Percentiles rank a stretch among this genome's conserved stretches.
Conservation (phyloP, 2,888 invertebrate species). For the Argyra leucocephala region DNA sequence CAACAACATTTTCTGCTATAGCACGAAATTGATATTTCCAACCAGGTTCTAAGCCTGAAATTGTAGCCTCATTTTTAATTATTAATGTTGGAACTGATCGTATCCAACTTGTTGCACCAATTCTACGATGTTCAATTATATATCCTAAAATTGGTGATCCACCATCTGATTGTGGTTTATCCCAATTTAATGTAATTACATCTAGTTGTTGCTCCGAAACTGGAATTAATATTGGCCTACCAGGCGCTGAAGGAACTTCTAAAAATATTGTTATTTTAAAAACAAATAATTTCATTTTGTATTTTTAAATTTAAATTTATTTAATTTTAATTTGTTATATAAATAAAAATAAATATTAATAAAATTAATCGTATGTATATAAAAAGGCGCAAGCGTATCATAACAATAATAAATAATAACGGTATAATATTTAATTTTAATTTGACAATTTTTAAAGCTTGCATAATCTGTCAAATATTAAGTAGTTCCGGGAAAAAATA, state of each 20-base stretch:
- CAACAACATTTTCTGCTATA: constrained; percentile 83
- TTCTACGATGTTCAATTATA: constrained; percentile 65
- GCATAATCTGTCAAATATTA: too few species aligned
- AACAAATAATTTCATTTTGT: too few species aligned
- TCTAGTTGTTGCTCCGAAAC: constrained; percentile 68
- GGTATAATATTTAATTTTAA: too few species aligned
- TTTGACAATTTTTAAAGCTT: too few species aligned
- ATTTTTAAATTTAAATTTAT: too few species aligned
- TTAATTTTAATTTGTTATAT: too few species aligned
- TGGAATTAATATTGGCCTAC: constrained; percentile 71
- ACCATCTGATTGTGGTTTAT: constrained; percentile 70
- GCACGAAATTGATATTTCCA: constrained; percentile 86
- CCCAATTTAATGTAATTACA: constrained; percentile 73
- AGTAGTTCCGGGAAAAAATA: too few species aligned
- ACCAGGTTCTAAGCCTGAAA: constrained; percentile 75
- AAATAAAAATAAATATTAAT: too few species aligned
- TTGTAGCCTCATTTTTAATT: constrained; percentile 60
- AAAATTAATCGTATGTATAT: too few species aligned
- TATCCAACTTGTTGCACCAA: constrained; percentile 75
- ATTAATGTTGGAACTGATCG: constrained; percentile 67
- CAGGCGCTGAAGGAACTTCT: constrained; percentile 70
- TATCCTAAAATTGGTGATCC: constrained; percentile 79
- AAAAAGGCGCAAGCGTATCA: too few species aligned
- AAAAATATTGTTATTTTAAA: constrained; percentile 15
- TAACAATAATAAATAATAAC: too few species aligned